Percentiles rank a stretch among this genome's conserved stretches.
Conservation (phyloP, 2,888 invertebrate species). For the Toxonevra muliebris region DNA sequence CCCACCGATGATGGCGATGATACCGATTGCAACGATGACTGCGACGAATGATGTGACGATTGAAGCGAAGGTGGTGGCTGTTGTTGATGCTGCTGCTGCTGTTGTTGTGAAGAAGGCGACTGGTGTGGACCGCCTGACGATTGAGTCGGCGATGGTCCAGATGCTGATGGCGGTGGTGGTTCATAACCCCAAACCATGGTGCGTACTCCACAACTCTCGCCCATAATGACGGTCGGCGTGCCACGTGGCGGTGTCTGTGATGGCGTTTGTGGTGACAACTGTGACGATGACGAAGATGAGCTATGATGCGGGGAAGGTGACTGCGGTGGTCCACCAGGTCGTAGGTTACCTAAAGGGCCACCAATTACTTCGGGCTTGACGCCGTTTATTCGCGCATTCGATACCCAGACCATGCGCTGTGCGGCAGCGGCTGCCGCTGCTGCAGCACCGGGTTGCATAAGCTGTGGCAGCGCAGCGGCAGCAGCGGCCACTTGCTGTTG, state of each 20-base stretch:
- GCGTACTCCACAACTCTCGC: constrained; percentile 88
- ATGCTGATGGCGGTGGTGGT: constrained; percentile 62
- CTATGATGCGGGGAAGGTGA: constrained; percentile 63
- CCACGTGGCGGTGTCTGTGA: constrained; percentile 67
- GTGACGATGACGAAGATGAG: constrained; percentile 61
- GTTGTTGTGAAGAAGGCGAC: constrained; percentile 36
- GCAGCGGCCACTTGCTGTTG: constrained; percentile 60
- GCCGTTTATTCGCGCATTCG: constrained; percentile 77
- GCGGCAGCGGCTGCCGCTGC: constrained; percentile 59
- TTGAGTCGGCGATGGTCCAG: constrained; percentile 26
- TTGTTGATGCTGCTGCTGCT: constrained; percentile 45
- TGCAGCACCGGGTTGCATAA: constrained; percentile 59
- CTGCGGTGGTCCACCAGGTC: constrained; percentile 54
- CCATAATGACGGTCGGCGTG: constrained; percentile 92
- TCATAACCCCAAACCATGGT: constrained; percentile 74
- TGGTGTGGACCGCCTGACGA: constrained; percentile 35
- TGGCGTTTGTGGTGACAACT: constrained; percentile 63
- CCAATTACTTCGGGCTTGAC: constrained; percentile 86
- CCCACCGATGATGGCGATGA: constrained; percentile 65
- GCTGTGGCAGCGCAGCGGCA: constrained; percentile 54
- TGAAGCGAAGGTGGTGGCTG: constrained; percentile 45
- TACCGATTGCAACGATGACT: constrained; percentile 61
- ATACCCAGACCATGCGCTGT: constrained; percentile 68
- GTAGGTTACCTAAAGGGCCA: constrained; percentile 63
- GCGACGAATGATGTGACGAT: constrained; percentile 46